These are phyloP conservation scores for Seriola quinqueradiata DNA, from an alignment of 2,113 vertebrate species.

Conservation along the genomic window DNA sequence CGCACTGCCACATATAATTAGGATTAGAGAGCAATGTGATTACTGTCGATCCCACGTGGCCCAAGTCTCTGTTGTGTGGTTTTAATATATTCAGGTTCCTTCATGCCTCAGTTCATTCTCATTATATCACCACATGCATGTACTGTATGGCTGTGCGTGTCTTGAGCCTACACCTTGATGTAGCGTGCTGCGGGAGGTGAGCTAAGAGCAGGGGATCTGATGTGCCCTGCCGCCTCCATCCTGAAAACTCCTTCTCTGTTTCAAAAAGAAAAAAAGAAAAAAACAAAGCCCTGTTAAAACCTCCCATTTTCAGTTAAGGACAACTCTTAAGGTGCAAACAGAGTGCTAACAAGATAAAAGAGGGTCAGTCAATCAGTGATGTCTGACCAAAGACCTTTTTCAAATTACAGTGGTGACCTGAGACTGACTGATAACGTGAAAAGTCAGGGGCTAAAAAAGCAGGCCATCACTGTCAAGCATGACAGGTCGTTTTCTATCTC, in stretches of 20 bases:
- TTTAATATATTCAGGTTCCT: slow-evolving; percentile 30
- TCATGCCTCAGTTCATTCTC: slow-evolving; percentile 15
- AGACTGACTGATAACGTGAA: neutral
- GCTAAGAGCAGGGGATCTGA: slow-evolving; percentile 10
- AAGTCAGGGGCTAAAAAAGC: neutral
- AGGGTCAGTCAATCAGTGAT: slow-evolving; percentile 25
- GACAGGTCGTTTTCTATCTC: neutral
- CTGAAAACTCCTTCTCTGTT: neutral
- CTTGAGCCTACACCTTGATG: neutral
- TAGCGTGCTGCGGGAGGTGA: neutral
- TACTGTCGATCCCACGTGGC: slow-evolving; percentile 40
- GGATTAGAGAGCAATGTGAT: slow-evolving; percentile 62
- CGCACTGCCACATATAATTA: slow-evolving; percentile 37
- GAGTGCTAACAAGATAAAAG: neutral
- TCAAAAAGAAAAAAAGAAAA: neutral
- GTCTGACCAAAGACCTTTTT: slow-evolving; percentile 35
- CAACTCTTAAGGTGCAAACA: neutral
- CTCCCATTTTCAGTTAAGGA: neutral
- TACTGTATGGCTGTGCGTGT: slow-evolving; percentile 7
- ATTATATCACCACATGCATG: slow-evolving; percentile 30
- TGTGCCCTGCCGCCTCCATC: neutral
- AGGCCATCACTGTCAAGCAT: neutral
- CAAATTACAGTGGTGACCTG: neutral
- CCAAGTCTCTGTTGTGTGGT: slow-evolving; percentile 1
- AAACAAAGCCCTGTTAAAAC: neutral